A percentile compares a stretch with the other conserved stretches of the same genome.
phyloP scores from a whole-genome alignment of 2,797 vertebrate species.

The Knipowitschia caucasica region DNA sequence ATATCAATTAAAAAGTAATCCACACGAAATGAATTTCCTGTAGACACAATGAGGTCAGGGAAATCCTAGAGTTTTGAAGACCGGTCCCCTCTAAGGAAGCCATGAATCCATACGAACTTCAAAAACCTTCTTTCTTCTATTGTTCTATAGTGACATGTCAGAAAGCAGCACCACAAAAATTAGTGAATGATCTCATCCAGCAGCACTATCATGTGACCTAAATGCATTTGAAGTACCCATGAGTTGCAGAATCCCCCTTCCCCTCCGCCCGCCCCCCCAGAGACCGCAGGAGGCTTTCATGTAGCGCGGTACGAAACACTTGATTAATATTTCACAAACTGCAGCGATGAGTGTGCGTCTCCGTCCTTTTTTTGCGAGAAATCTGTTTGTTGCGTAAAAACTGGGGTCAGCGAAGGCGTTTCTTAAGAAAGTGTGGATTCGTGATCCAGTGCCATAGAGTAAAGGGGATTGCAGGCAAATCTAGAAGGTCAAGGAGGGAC shows the following conservation, averaged over 20 bases:
- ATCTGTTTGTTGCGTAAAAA: constrained; percentile 2
- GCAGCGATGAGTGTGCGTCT: constrained; percentile 23
- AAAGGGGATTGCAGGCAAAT: not conserved
- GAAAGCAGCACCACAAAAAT: not conserved
- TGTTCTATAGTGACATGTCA: not conserved
- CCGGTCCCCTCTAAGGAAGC: not conserved
- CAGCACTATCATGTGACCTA: constrained; percentile 13
- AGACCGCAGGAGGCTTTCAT: constrained; percentile 54
- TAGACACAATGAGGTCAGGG: not conserved
- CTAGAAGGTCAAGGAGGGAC: not conserved
- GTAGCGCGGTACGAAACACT: constrained; percentile 46
- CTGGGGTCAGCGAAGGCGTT: not conserved
- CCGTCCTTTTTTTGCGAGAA: constrained; percentile 27
- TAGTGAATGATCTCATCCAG: constrained; percentile 4
- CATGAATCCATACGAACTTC: not conserved
- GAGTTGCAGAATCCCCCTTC: constrained; percentile 28
- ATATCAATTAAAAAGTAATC: not conserved
- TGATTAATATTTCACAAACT: constrained; percentile 71
- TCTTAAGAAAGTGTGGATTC: constrained; percentile 2
- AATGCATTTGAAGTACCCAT: constrained; percentile 14
- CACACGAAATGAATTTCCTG: not conserved
- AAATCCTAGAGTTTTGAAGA: not conserved
- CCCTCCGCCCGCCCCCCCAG: constrained; percentile 25
- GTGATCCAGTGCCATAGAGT: not conserved
- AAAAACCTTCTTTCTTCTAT: not conserved